phyloP scores from a whole-genome alignment of 2,888 invertebrate genomes.

The Lochmaea crataegi region DNA sequence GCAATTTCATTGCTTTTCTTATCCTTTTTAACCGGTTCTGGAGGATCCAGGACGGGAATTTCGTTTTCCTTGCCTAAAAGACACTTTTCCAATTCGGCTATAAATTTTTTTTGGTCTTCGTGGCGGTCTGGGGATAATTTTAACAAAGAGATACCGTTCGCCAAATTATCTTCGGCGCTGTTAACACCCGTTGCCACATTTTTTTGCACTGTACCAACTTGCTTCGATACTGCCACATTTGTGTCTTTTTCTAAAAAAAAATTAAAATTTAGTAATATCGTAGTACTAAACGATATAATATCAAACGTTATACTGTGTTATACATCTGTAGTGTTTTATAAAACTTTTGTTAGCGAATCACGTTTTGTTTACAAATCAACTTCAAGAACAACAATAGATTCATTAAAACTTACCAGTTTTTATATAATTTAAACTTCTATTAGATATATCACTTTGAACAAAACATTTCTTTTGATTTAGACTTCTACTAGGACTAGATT shows the following conservation, averaged over 20 bases:
- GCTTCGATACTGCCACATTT: slow-evolving; percentile 48
- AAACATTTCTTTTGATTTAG: slow-evolving; percentile 27
- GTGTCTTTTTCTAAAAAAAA: slow-evolving; percentile 31
- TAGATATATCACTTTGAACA: slow-evolving; percentile 53
- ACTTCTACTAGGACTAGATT: slow-evolving; percentile 27
- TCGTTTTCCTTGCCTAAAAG: slow-evolving; percentile 58
- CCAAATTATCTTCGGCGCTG: slow-evolving; percentile 35
- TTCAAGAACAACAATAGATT: no score
- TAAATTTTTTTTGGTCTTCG: slow-evolving; percentile 66
- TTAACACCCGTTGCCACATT: slow-evolving; percentile 42
- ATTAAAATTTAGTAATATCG: neutral
- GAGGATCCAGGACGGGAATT: slow-evolving; percentile 67
- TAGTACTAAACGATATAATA: no score
- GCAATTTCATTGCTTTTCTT: slow-evolving; percentile 38
- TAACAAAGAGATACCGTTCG: slow-evolving; percentile 44
- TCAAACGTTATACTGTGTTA: no score
- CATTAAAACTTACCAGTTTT: slow-evolving; percentile 22
- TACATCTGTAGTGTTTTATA: no score
- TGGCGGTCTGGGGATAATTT: slow-evolving; percentile 47
- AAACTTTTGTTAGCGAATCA: no score
- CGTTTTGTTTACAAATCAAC: no score
- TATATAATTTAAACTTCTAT: slow-evolving; percentile 51
- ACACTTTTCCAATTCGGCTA: slow-evolving; percentile 75
- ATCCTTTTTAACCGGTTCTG: slow-evolving; percentile 52
- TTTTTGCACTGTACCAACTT: slow-evolving; percentile 48